Percentiles rank a stretch among this genome's conserved stretches.
These are phyloP conservation scores for Cololabis saira DNA, from an alignment of 2,113 vertebrate species.

Conservation along the genomic window DNA sequence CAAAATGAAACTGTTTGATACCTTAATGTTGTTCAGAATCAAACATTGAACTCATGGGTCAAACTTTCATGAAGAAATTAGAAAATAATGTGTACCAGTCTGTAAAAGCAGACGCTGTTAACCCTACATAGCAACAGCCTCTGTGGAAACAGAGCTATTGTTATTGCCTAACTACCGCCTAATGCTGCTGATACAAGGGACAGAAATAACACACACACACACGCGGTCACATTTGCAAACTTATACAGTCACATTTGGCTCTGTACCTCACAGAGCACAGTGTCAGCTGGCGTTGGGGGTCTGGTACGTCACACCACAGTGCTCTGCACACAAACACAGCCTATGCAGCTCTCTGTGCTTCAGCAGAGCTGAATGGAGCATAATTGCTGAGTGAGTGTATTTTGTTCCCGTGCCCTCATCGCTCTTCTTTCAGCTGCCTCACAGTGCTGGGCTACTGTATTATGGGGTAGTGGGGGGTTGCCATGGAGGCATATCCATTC, in stretches of 20 bases:
- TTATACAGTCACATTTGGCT: conserved; percentile 29
- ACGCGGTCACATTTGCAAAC: conserved; percentile 16
- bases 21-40: too few species aligned
- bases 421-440: conserved; percentile 44
- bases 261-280: conserved; percentile 22
- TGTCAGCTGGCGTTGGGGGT: conserved; percentile 15
- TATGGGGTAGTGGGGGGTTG: conserved; percentile 58
- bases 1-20: too few species aligned
- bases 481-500: conserved; percentile 60
- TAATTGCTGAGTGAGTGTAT: conserved; percentile 70
- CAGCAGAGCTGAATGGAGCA: conserved; percentile 51
- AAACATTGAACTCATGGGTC: neutral
- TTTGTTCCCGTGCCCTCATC: conserved; percentile 31
- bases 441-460: conserved; percentile 48
- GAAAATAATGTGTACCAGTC: conserved; percentile 14
- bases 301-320: conserved; percentile 18
- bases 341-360: conserved; percentile 22
- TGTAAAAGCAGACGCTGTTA: conserved; percentile 45
- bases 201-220: conserved; percentile 12
- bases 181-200: conserved; percentile 38
- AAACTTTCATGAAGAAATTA: conserved; percentile 16
- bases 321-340: conserved; percentile 6
- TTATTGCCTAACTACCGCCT: conserved; percentile 37
- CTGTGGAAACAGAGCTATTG: conserved; percentile 52
- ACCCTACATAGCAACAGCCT: conserved; percentile 49